Base-by-base conservation (phyloP, 2,888 invertebrate species). In the Acanthosepion esculentum region DNA sequence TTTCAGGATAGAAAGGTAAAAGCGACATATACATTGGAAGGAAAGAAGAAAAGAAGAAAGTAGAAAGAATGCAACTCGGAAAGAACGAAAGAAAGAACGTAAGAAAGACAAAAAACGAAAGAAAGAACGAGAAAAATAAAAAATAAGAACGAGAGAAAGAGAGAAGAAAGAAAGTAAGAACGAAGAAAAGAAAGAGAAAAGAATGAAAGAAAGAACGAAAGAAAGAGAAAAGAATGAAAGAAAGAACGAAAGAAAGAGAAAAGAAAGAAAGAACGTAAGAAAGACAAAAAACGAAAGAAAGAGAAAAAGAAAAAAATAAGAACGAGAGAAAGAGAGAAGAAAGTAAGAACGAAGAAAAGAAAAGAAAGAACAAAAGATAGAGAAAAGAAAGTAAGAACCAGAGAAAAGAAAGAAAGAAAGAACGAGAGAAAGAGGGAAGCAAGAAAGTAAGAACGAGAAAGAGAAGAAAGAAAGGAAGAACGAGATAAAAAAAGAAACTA, bases 301-400 rank as follows among this genome's bases (percentile, higher is more conserved):
- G 3, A 8, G 0, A 0, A 7, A 64, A 0, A 64, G 26, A 5
- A 64, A 12, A 78, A 7, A 78, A 8, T n/a, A 29, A 0, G n/a
- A n/a, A 29, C 1, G 1, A 1, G 78, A 12, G 6, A 12, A 29
- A 78, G n/a, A n/a, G n/a, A n/a, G n/a, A n/a, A n/a, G n/a, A n/a
- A n/a, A n/a, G n/a, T n/a, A n/a, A n/a, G n/a, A n/a, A n/a, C n/a
- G n/a, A n/a, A n/a, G n/a, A n/a, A n/a, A 20, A 64, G 64, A 64
- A 10, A 6, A 2, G 12, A 29, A 0, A 29, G 29, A 64, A 26
- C n/a, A n/a, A n/a, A n/a, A n/a, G n/a, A 29, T 0, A 0, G 4
- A 7, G 1, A 64, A 7, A 64, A 29, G 10, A 0, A 55, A 29
- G 3, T 29, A 0, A 8, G 0, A 0, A 7, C n/a, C n/a, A n/a